Evolutionary conservation across 2,888 invertebrate genomes (phyloP), one percentile per base, ranked within the genome.

Genomic region (Leptothorax acervorum): DNA sequence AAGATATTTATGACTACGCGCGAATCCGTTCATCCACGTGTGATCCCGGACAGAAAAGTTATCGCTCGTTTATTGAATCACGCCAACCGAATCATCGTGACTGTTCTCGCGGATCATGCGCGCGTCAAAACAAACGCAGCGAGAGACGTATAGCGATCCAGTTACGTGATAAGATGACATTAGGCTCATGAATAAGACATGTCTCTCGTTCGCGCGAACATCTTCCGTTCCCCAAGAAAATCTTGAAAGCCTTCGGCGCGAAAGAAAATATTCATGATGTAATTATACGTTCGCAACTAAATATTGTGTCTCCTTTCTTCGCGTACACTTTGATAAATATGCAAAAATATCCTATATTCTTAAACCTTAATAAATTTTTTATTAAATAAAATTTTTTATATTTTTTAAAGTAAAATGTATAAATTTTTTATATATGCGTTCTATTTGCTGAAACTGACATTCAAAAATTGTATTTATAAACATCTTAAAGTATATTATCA

Each of bases 151-250:
- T n/a, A 31, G 55, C 68, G 42, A 68, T 68, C 68, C 53, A 31
- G 53, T 78, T 31, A 51, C 51, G 53, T 65, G 68, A 78, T 66
- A 68, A 78, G 55, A 4, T 42, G 55, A 42, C 15, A 55, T 42
- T 12, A 31, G n/a, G 53, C 31, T 68, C 42, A 68, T 78, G 76
- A 78, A 78, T 78, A 78, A 78, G 68, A 31, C n/a, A n/a, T 74
- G n/a, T 45, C 9, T 15, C n/a, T 45, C 39, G 35, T 15, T 18
- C 62, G 23, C 6, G 6, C 48, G 18, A 8, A 23, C 5, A 12
- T 53, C 23, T 23, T 18, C n/a, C 18, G 48, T 9, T 35, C n/a
- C 1, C 2, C 11, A 39, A 51, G 51, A 76, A 76, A 65, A 65
- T 48, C 63, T 65, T 63, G 28, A 28, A 39, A 78, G 11, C 18